Conservation (phyloP, 2,888 invertebrate species). For the Clanis bilineata region DNA sequence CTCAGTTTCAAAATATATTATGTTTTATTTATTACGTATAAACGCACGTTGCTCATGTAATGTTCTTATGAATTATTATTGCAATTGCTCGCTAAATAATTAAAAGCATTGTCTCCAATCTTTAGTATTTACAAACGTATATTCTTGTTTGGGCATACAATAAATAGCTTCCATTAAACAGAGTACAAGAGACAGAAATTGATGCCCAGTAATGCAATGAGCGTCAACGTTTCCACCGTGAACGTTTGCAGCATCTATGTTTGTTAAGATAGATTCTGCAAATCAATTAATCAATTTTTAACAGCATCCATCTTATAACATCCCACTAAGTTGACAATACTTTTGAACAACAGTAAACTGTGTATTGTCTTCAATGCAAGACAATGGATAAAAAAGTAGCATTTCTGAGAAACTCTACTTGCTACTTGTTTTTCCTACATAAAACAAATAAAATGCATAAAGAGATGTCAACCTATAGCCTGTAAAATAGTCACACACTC, state of each 20-base stretch:
- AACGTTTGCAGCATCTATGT: background rate
- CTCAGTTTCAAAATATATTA: too few species aligned
- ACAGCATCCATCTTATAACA: background rate
- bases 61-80: background rate
- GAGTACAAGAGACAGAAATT: background rate
- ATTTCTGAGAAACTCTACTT: background rate
- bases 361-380: background rate
- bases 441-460: background rate
- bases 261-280: background rate
- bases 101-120: background rate
- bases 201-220: conserved; percentile 8
- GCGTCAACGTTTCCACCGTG: background rate
- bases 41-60: background rate
- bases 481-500: too few species aligned
- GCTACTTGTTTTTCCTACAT: background rate
- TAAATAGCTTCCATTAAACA: conserved; percentile 10
- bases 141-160: background rate
- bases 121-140: background rate
- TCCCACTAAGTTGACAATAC: background rate
- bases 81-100: background rate
- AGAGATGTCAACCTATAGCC: too few species aligned
- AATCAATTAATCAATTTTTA: conserved; percentile 4
- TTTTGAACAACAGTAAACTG: background rate
- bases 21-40: too few species aligned
- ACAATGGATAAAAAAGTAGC: background rate